These are phyloP conservation scores for Myotis vivesi DNA, from an alignment of 2,797 vertebrate species.

Conservation along the genomic window DNA sequence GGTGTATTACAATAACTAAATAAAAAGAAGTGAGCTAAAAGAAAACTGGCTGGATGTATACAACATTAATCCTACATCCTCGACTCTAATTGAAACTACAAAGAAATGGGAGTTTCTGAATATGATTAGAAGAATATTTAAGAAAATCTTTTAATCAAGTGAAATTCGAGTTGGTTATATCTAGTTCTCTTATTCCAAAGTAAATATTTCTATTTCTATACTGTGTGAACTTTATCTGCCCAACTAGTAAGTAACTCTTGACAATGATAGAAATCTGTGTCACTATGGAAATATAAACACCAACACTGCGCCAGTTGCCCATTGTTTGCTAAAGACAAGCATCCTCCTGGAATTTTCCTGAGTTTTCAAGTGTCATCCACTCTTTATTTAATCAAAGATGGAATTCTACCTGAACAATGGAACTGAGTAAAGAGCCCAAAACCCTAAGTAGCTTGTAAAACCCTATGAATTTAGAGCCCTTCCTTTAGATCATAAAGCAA, in stretches of 20 bases:
- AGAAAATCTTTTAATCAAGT: conserved; percentile 9
- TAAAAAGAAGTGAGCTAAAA: not conserved
- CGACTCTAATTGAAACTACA: not conserved
- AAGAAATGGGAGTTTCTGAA: not conserved
- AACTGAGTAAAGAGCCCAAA: not conserved
- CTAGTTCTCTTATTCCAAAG: not conserved
- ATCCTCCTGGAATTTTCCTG: not conserved
- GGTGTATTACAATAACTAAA: not conserved
- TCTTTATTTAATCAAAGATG: not conserved
- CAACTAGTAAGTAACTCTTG: not conserved
- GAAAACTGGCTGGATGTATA: not conserved
- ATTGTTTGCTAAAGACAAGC: not conserved
- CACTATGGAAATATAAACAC: not conserved
- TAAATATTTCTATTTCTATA: not conserved
- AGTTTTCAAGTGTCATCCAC: not conserved
- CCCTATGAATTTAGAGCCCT: not conserved
- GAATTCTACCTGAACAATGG: not conserved
- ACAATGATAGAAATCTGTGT: not conserved
- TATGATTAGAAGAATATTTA: not conserved
- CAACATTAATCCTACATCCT: not conserved
- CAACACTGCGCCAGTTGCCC: not conserved
- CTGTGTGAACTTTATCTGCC: not conserved
- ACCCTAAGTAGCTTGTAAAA: not conserved
- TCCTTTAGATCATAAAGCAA: not conserved
- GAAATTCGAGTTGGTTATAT: not conserved